Base-by-base conservation (phyloP, 1,140 invertebrate species). In the Saccostrea echinata region DNA sequence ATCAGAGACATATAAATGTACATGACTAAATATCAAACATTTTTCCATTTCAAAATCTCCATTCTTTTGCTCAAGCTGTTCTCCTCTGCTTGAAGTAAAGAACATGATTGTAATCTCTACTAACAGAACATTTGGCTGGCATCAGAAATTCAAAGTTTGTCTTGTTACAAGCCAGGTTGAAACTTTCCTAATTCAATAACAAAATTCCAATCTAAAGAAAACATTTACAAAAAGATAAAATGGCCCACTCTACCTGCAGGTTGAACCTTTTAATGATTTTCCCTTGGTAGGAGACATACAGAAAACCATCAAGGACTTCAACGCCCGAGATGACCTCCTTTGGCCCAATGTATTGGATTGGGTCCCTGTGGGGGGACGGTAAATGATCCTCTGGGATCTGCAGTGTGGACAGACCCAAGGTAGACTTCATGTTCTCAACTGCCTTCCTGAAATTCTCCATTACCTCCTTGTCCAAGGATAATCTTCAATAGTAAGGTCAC, bases 251-350 rank as follows among this genome's bases (percentile, higher is more conserved):
- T 89, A 91, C 91, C 86, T 88, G 83, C 27, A 90, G 35, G 51
- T 88, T 68, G 85, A 88, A 92, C 24, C 86, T 88, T 30, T 85
- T 86, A 27, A 91, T 82, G 52, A 82, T 85, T 12, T 76, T 68
- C 18, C 85, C 84, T 61, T 90, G 86, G 24, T 88, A 92, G 16
- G 90, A 90, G n/a, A 90, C 88, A 87, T 89, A 92, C 0, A 92
- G 57, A 43, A 76, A 51, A 11, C 88, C 55, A 24, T 86, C 84
- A 52, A 85, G 43, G 0, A 91, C 68, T 35, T 90, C 81, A 61
- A 92, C 24, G 24, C 89, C 86, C 51, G 84, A 86, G 52, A 91
- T 89, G 33, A 88, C 53, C 4, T 83, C 83, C 13, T 84, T 53
- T 0, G 91, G 91, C 33, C 91, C 91, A 3, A 1, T 4, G 51